A percentile compares a stretch with the other conserved stretches of the same genome.
phyloP scores from a whole-genome alignment of 1,140 invertebrate genomes.

The Dendroctonus ponderosae region DNA sequence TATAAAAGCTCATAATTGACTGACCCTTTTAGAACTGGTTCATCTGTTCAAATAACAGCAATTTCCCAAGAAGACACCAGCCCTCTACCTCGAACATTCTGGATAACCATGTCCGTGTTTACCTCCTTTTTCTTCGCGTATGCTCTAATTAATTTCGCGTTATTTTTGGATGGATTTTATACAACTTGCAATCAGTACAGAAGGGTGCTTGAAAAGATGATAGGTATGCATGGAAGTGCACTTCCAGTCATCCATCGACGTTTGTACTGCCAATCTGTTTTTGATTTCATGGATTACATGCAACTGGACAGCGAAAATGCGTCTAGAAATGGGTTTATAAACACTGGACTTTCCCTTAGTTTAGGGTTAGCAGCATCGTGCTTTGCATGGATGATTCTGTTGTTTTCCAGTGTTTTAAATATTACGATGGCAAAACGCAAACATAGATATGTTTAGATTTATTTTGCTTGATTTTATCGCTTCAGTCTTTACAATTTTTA shows the following conservation, averaged over 20 bases:
- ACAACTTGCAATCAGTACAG: constrained; percentile 57
- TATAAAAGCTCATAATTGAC: too few relatives aligned
- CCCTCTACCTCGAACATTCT: constrained; percentile 50
- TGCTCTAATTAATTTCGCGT: constrained; percentile 52
- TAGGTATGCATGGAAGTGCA: constrained; percentile 50
- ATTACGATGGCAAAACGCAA: constrained; percentile 48
- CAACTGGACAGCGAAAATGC: constrained; percentile 54
- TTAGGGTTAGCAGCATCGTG: constrained; percentile 52
- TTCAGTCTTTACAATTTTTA: too few relatives aligned
- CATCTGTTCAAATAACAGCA: constrained; percentile 48
- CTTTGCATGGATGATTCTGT: constrained; percentile 52
- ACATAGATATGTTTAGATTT: too few relatives aligned
- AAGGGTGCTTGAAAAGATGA: constrained; percentile 49
- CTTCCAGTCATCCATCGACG: constrained; percentile 55
- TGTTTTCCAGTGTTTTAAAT: constrained; percentile 49
- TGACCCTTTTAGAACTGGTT: constrained; percentile 45
- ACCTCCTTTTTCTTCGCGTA: constrained; percentile 52
- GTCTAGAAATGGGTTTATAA: constrained; percentile 52
- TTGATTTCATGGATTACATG: constrained; percentile 64
- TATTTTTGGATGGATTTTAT: constrained; percentile 57
- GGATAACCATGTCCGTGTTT: constrained; percentile 52
- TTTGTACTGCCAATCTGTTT: constrained; percentile 56
- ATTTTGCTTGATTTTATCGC: too few relatives aligned
- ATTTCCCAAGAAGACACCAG: constrained; percentile 49
- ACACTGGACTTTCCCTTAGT: constrained; percentile 55